Conservation (phyloP, 37 sponge, comb jelly and placozoan genomes). For the Axinella damicornis region DNA sequence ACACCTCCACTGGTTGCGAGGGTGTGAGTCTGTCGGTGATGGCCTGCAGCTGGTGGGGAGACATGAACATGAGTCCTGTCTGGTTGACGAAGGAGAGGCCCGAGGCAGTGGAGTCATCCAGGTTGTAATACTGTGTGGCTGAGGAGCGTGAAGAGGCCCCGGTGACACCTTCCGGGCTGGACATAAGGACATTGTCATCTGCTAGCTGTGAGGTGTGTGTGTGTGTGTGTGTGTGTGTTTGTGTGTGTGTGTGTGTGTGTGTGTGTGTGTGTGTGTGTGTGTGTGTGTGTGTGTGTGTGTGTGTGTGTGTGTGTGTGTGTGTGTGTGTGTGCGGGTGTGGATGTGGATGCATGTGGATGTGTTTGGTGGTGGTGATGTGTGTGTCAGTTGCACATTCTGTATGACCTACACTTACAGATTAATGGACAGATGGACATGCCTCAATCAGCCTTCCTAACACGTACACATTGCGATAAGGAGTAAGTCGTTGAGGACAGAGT, state of each 20-base stretch:
- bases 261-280: neutral
- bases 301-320: too few relatives aligned
- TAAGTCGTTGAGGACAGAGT: too few relatives aligned
- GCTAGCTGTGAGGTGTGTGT: conserved; percentile 37
- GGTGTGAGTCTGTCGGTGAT: conserved; percentile 52
- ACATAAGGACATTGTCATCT: conserved; percentile 4
- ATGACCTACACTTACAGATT: too few relatives aligned
- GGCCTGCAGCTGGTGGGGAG: conserved; percentile 59
- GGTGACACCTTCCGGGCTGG: conserved; percentile 11
- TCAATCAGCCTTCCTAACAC: too few relatives aligned
- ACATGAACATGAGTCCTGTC: conserved; percentile 80
- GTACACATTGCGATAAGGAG: too few relatives aligned
- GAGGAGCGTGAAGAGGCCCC: conserved; percentile 54
- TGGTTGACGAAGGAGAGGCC: conserved; percentile 63
- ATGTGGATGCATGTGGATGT: too few relatives aligned
- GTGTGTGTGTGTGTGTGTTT: too few relatives aligned
- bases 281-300: neutral
- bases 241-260: neutral
- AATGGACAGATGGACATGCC: too few relatives aligned
- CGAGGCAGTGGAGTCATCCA: conserved; percentile 67
- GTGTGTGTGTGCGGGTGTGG: too few relatives aligned
- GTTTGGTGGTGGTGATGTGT: too few relatives aligned
- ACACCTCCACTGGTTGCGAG: conserved; percentile 44
- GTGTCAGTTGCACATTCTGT: too few relatives aligned
- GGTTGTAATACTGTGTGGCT: conserved; percentile 74